phyloP scores from a whole-genome alignment of 2,888 invertebrate species.

The Eupeodes latifasciatus region DNA sequence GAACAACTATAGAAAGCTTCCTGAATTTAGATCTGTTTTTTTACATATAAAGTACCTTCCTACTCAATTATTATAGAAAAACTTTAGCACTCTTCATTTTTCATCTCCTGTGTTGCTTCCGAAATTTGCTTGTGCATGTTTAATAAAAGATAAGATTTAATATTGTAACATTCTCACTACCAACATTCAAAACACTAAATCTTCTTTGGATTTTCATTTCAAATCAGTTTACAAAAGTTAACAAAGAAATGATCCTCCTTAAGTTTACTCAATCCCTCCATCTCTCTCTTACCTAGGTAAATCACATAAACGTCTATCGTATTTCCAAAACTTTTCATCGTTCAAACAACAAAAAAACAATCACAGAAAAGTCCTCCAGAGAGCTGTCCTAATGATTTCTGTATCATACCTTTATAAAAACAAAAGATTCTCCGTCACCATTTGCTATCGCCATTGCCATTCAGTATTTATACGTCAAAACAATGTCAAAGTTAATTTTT shows the following conservation, averaged over 20 bases:
- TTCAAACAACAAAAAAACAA: background rate
- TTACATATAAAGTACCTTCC: no score
- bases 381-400: background rate
- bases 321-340: constrained; percentile 8
- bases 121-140: background rate
- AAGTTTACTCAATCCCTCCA: background rate
- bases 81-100: no score
- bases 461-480: constrained; percentile 66
- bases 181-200: background rate
- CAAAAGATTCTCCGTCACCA: background rate
- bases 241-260: constrained; percentile 37
- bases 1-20: no score
- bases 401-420: background rate
- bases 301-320: background rate
- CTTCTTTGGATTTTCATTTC: constrained; percentile 18
- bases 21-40: no score
- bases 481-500: constrained; percentile 74
- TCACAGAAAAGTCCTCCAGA: background rate
- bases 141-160: background rate
- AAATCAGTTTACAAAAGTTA: constrained; percentile 58
- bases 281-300: no score
- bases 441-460: background rate
- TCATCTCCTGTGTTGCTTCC: no score
- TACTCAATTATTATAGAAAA: no score
- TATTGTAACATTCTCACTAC: background rate